Conservation (phyloP, 2,113 vertebrate genomes). For the Sylvicapra grimmia region DNA sequence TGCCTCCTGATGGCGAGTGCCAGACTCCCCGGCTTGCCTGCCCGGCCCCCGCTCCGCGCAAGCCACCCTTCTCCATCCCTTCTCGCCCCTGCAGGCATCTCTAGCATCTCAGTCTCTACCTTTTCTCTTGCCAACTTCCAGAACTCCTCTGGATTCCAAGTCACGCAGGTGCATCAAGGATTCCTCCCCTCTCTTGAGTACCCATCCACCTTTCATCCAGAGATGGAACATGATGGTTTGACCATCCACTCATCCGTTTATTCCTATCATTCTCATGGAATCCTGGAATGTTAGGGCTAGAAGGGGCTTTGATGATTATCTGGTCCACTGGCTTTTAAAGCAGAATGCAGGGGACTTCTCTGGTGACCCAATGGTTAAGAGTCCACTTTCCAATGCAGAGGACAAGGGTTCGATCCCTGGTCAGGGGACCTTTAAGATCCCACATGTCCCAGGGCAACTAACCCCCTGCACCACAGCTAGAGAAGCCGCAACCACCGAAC, state of each 20-base stretch:
- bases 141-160: neutral
- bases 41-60: fast-evolving
- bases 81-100: neutral
- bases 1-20: neutral
- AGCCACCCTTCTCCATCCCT: neutral
- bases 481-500: neutral
- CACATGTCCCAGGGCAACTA: neutral
- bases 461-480: neutral
- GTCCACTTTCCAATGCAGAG: neutral
- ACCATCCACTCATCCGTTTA: neutral
- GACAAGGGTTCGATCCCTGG: neutral
- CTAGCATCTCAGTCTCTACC: neutral
- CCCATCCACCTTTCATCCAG: neutral
- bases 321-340: neutral
- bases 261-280: neutral
- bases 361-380: neutral
- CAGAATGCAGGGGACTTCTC: neutral
- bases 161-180: no score
- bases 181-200: neutral
- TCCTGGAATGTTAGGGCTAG: neutral
- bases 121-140: neutral
- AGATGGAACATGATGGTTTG: neutral
- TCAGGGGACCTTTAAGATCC: neutral
- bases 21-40: fast-evolving
- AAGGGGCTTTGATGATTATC: neutral